Conservation (phyloP, 2,888 invertebrate species). For the Ophion costatus region DNA sequence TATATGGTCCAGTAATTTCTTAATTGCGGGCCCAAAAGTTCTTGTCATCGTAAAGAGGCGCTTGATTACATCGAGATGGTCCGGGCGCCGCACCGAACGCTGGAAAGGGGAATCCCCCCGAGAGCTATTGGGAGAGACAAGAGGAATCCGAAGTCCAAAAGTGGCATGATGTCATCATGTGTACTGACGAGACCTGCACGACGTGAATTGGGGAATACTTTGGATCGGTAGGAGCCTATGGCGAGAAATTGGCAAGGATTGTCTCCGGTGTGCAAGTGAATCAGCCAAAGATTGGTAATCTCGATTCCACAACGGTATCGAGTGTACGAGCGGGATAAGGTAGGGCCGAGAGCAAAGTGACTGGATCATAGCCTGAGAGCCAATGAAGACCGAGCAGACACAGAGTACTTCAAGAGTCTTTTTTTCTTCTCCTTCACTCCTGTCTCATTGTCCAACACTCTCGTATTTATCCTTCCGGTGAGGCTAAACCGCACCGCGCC, state of each 20-base stretch:
- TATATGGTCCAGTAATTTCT: slow-evolving; percentile 83
- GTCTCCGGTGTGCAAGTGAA: slow-evolving; percentile 34
- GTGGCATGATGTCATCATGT: slow-evolving; percentile 5
- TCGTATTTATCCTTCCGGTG: slow-evolving; percentile 65
- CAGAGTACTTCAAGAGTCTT: background rate
- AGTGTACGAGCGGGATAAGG: slow-evolving; percentile 51
- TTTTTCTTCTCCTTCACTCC: background rate
- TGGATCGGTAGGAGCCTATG: background rate
- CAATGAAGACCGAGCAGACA: slow-evolving; percentile 13
- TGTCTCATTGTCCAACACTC: slow-evolving; percentile 14
- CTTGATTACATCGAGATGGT: slow-evolving; percentile 77
- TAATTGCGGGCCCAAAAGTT: slow-evolving; percentile 82
- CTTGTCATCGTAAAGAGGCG: slow-evolving; percentile 82
- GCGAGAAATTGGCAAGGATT: background rate
- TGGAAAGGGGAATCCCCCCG: background rate
- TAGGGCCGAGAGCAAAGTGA: slow-evolving; percentile 31
- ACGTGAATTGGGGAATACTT: background rate
- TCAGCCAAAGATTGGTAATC: slow-evolving; percentile 68
- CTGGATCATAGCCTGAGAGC: slow-evolving; percentile 40
- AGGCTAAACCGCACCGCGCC: slow-evolving; percentile 61
- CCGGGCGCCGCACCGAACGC: slow-evolving; percentile 33
- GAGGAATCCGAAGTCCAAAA: slow-evolving; percentile 7
- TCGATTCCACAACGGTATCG: slow-evolving; percentile 70
- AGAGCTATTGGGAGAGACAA: slow-evolving; percentile 22
- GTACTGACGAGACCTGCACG: background rate